Base-by-base conservation (phyloP, 2,113 vertebrate genomes). In the Carlito syrichta region DNA sequence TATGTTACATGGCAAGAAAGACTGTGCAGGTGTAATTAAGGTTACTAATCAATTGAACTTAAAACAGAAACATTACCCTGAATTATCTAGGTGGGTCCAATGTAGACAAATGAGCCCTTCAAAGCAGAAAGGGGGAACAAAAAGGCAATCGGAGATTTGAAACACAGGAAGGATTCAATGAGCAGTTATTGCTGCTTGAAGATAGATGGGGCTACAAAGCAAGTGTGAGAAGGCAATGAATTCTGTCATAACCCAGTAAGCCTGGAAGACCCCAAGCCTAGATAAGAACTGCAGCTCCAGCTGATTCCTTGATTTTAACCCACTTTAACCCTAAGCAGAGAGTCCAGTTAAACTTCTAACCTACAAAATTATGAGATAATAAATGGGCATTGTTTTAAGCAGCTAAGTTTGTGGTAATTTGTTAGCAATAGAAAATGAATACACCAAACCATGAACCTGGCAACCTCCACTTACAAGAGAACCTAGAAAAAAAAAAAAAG, bases 401-500 rank as follows among this genome's bases (percentile, higher is more conserved):
- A 89, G 48, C 50, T 91, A 85, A 84, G 2, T 68, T 79, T 97
- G 45, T 62, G 73, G 63, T 38, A 30, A 87, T 78, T 79, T 95
- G 48, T 93, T 92, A 92, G 32, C 54, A 91, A 82, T 76, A 95
- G 11, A 69, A 96, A 95, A 66, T 30, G 3, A 91, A n/a, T 69
- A 27, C 14, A 86, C 63, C 62, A 56, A 93, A 78, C 48, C 76
- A 20, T 71, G 62, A 71, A 54, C 40, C 10, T 43, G n/a, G 25
- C 23, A 85, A 32, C 22, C 45, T 89, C 62, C 20, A 78, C 27
- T 86, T 79, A 62, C 45, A 69, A 91, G 32, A 63, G n/a, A 74
- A 79, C 8, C 40, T 86, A n/a, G n/a, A n/a, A n/a, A n/a, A n/a
- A n/a, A n/a, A n/a, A n/a, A n/a, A n/a, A n/a, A n/a, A n/a, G n/a